These are phyloP conservation scores for Hippocampus kuda DNA, from an alignment of 2,797 vertebrate genomes.

Conservation along the genomic window DNA sequence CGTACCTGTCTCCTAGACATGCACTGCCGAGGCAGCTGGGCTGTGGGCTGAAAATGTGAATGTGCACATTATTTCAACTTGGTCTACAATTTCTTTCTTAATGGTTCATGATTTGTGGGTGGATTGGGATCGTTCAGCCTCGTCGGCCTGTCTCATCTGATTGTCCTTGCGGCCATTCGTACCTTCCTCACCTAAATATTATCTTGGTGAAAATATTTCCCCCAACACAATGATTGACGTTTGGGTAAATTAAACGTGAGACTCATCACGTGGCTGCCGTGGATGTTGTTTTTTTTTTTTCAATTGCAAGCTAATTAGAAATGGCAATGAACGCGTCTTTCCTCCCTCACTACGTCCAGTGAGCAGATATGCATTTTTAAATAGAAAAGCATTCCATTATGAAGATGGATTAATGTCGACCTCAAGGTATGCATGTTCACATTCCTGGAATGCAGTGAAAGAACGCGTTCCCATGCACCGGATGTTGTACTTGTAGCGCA, in stretches of 20 bases:
- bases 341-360: background rate
- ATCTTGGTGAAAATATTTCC: background rate
- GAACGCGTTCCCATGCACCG: background rate
- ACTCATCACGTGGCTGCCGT: background rate
- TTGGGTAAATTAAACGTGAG: background rate
- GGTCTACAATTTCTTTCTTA: background rate
- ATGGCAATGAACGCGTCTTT: background rate
- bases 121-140: conserved; percentile 1
- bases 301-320: background rate
- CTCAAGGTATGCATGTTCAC: background rate
- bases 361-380: background rate
- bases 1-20: conserved; percentile 5
- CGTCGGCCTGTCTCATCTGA: conserved; percentile 20
- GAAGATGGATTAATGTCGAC: background rate
- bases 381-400: background rate
- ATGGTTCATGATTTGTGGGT: background rate
- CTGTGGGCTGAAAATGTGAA: background rate
- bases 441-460: background rate
- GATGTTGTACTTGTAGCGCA: conserved; percentile 2
- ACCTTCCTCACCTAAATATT: conserved; percentile 20
- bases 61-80: background rate
- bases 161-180: conserved; percentile 19
- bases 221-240: background rate
- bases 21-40: conserved; percentile 17
- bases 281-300: background rate